phyloP scores from a whole-genome alignment of 1,140 invertebrate genomes.

The Pemphigus obesinymphae region DNA sequence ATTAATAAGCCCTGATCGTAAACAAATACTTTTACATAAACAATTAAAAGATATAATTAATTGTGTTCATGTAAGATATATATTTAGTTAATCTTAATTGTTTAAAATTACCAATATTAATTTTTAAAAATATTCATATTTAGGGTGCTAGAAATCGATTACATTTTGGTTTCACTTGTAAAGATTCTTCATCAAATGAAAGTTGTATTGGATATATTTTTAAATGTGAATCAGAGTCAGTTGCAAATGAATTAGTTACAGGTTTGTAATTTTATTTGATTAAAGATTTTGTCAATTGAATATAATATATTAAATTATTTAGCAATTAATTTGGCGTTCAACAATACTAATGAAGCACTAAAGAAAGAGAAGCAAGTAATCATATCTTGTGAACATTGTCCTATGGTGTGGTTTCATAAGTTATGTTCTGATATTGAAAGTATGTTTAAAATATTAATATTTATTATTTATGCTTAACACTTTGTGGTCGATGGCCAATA shows the following conservation, averaged over 20 bases:
- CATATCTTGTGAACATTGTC: constrained; percentile 79
- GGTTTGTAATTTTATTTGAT: constrained; percentile 52
- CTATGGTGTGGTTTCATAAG: constrained; percentile 91
- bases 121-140: constrained; percentile 38
- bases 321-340: constrained; percentile 81
- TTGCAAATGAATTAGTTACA: constrained; percentile 72
- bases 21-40: constrained; percentile 80
- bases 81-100: background rate
- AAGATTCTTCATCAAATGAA: constrained; percentile 57
- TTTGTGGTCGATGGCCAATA: no score
- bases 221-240: constrained; percentile 78
- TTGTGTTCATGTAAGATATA: constrained; percentile 66
- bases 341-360: constrained; percentile 59
- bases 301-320: constrained; percentile 48
- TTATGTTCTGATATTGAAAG: constrained; percentile 82
- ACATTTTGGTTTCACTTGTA: constrained; percentile 91
- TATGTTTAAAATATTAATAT: constrained; percentile 54
- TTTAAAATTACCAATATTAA: background rate
- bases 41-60: constrained; percentile 81
- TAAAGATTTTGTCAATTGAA: constrained; percentile 41
- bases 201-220: constrained; percentile 81
- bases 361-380: constrained; percentile 55
- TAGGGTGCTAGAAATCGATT: constrained; percentile 72
- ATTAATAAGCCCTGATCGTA: constrained; percentile 86
- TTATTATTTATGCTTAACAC: no score